Base-by-base conservation (phyloP, 2,113 vertebrate genomes). In the Pholis gunnellus region DNA sequence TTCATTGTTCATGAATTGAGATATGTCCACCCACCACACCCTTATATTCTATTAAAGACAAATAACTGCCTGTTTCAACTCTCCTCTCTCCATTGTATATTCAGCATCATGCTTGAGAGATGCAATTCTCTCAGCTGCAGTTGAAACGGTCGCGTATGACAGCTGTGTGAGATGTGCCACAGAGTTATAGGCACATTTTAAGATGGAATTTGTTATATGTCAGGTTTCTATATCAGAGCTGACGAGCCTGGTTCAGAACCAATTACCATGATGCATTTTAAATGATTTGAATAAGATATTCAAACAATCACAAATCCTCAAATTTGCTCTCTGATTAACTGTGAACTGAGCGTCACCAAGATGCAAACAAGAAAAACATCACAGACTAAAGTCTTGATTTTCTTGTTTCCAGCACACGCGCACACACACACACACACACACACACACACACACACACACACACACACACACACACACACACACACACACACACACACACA, bases 301-400 rank as follows among this genome's bases (percentile, higher is more conserved):
- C 72, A 82, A 71, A 87, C n/a, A 84, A 83, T 88, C 67, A 81
- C 4, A 60, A 69, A 74, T 84, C 20, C 22, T 48, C 54, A 85
- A 57, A 72, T 83, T 75, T 72, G 52, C 66, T 79, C 7, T 17
- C n/a, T 85, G 86, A 86, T 88, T 84, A 86, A 80, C 46, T 56
- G 54, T 65, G 44, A 87, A 71, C 65, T 38, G 27, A 80, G 68
- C 57, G 18, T 42, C 70, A 76, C 50, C 27, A 46, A 65, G 52
- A 78, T 84, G 40, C 76, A 70, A 84, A 90, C 88, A 67, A 84
- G 70, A 68, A 72, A 56, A 68, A 72, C 65, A 79, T 78, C 42
- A 61, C n/a, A 76, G 44, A 57, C n/a, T 70, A 25, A 77, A 71
- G 48, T 77, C 68, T 70, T 73, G 72, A 81, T 85, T 81, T 74